Base-by-base conservation (phyloP, 2,797 vertebrate species). In the Poeciliopsis gracilis region DNA sequence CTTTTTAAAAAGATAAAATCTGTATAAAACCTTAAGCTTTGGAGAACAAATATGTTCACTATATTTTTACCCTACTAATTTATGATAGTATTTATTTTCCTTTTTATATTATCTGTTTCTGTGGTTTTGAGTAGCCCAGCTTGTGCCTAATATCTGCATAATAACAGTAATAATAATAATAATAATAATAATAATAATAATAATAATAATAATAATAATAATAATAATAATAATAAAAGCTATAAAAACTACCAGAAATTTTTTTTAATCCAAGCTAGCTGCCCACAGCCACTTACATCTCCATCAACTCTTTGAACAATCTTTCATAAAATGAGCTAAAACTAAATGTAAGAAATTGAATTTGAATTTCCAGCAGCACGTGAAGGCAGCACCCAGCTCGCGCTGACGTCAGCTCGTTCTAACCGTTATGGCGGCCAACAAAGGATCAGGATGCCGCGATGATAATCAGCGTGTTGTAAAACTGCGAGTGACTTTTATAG, bases 381-480 rank as follows among this genome's bases (percentile, higher is more conserved):
- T 49, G 84, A 92, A 94, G 76, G 89, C 85, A 89, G 11, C 91
- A 53, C 36, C 10, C 1, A 41, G 51, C 30, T 86, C 61, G 51
- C 46, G 55, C 70, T 30, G 13, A 89, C 91, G 91, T 93, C 91
- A 93, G 84, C 46, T 77, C 46, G 51, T 49, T 49, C 71, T 80
- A 91, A 85, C 89, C 87, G 82, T 90, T 89, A 72, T 83, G 75
- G 81, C 63, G 79, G 87, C 76, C 84, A 90, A 92, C 87, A 93
- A 92, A 92, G 86, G 78, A 90, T 88, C 73, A 74, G 77, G 73
- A 75, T 84, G 66, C 81, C 77, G 82, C 38, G 46, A 38, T 83
- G 69, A 76, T 79, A 87, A 90, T 81, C 73, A 80, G 43, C 41
- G 72, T 16, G 77, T 25, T 53, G 73, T n/a, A 77, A 88, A 86